A percentile compares a stretch with the other conserved stretches of the same genome.
phyloP scores from a whole-genome alignment of 2,888 invertebrate species.

The Sinhomidia bicolor region DNA sequence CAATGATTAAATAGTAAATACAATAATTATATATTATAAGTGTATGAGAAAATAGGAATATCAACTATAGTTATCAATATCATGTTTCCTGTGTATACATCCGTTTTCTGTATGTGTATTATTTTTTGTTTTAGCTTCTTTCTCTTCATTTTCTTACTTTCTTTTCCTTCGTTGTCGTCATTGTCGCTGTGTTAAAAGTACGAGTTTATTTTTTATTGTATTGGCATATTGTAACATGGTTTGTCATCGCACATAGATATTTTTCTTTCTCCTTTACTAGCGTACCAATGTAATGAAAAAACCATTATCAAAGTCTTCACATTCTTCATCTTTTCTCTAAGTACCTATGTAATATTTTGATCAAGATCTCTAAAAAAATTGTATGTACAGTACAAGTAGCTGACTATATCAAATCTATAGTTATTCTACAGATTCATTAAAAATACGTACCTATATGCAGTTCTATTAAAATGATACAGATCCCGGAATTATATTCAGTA shows the following conservation, averaged over 20 bases:
- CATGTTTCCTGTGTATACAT: too few relatives aligned
- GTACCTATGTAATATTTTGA: too few relatives aligned
- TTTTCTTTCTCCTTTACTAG: slow-evolving; percentile 46
- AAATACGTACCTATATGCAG: background rate
- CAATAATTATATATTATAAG: too few relatives aligned
- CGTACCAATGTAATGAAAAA: slow-evolving; percentile 65
- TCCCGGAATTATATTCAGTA: too few relatives aligned
- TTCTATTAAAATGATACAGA: too few relatives aligned
- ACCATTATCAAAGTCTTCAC: slow-evolving; percentile 66
- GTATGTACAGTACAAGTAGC: background rate
- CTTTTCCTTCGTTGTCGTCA: background rate
- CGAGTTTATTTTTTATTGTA: background rate
- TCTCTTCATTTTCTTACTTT: background rate
- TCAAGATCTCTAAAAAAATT: background rate
- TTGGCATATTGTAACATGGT: slow-evolving; percentile 33
- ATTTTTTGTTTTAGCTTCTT: slow-evolving; percentile 1
- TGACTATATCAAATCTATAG: background rate
- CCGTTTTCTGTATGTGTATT: too few relatives aligned
- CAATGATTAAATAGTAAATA: too few relatives aligned
- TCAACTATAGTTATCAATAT: too few relatives aligned
- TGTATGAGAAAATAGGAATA: too few relatives aligned
- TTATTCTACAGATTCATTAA: background rate
- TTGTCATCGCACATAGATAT: background rate
- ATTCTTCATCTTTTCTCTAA: background rate
- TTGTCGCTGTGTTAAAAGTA: background rate